Percentiles rank a stretch among this genome's conserved stretches.
Evolutionary conservation across 1,140 invertebrate species (phyloP).

Genomic region (Drosophila setifemur): DNA sequence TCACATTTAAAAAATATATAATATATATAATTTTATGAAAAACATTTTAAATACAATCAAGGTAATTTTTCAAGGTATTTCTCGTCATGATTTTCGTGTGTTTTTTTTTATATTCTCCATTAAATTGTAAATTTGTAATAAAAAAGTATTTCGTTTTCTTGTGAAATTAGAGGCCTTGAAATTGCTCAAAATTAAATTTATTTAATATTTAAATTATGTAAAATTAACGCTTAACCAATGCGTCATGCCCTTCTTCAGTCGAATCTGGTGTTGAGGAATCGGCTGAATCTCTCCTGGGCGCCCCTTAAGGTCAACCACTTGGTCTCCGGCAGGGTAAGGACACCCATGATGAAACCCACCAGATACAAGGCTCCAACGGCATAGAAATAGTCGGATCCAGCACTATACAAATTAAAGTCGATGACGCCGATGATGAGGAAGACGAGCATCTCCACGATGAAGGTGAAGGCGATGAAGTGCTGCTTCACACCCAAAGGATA

Average conservation of each 20-base stretch:
- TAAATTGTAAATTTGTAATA: background rate
- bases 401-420: background rate
- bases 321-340: slow-evolving; percentile 62
- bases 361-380: slow-evolving; percentile 41
- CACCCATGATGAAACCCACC: slow-evolving; percentile 23
- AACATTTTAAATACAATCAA: no score
- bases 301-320: slow-evolving; percentile 46
- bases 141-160: background rate
- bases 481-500: slow-evolving; percentile 61
- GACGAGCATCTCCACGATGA: slow-evolving; percentile 49
- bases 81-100: no score
- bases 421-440: slow-evolving; percentile 32
- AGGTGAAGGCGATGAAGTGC: slow-evolving; percentile 49
- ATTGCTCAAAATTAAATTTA: no score
- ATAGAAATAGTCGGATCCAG: slow-evolving; percentile 35
- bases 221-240: no score
- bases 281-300: slow-evolving; percentile 47
- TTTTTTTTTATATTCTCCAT: no score
- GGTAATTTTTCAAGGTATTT: no score
- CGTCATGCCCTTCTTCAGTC: background rate
- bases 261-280: slow-evolving; percentile 27
- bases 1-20: no score
- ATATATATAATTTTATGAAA: no score
- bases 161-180: background rate
- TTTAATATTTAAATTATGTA: no score